Conservation (phyloP, 2,888 invertebrate species). For the Prosopocoilus inquinatus region DNA sequence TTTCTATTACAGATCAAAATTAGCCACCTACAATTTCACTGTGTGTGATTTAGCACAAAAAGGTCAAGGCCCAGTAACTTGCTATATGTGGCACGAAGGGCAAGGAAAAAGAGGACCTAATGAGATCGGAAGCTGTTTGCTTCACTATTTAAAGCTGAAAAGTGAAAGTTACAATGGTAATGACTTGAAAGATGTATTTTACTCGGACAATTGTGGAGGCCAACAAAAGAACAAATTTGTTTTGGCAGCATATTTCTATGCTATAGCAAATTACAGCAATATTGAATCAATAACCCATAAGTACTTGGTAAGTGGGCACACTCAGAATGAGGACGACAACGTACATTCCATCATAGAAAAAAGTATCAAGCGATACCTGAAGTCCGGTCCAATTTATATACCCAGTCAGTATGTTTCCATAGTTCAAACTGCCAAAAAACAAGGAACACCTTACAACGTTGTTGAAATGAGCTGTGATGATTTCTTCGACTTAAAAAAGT, state of each 20-base stretch:
- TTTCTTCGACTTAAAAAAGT: no score
- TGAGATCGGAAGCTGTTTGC: slow-evolving; percentile 31
- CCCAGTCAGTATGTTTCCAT: slow-evolving; percentile 15
- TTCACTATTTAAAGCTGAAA: slow-evolving; percentile 12
- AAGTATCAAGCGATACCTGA: slow-evolving; percentile 17
- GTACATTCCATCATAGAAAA: slow-evolving; percentile 19
- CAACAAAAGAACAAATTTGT: slow-evolving; percentile 34
- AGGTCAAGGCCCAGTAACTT: slow-evolving; percentile 11
- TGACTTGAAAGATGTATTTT: slow-evolving; percentile 4
- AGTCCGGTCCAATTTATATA: slow-evolving; percentile 22
- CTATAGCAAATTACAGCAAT: slow-evolving; percentile 18
- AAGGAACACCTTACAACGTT: slow-evolving; percentile 16
- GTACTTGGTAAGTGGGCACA: slow-evolving; percentile 17
- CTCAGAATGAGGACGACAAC: slow-evolving; percentile 11
- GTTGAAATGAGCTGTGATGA: slow-evolving; percentile 16
- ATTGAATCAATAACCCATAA: slow-evolving; percentile 29
- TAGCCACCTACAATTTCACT: slow-evolving; percentile 25
- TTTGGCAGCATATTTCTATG: slow-evolving; percentile 25
- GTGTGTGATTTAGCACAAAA: slow-evolving; percentile 9
- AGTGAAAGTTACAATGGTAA: neutral
- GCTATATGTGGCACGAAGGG: slow-evolving; percentile 32
- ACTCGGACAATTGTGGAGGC: slow-evolving; percentile 32
- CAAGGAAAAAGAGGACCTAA: slow-evolving; percentile 26
- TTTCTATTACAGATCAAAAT: slow-evolving; percentile 28
- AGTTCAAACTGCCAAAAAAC: slow-evolving; percentile 22